Conservation (phyloP, 2,113 vertebrate species). For the Brachirus orientalis region DNA sequence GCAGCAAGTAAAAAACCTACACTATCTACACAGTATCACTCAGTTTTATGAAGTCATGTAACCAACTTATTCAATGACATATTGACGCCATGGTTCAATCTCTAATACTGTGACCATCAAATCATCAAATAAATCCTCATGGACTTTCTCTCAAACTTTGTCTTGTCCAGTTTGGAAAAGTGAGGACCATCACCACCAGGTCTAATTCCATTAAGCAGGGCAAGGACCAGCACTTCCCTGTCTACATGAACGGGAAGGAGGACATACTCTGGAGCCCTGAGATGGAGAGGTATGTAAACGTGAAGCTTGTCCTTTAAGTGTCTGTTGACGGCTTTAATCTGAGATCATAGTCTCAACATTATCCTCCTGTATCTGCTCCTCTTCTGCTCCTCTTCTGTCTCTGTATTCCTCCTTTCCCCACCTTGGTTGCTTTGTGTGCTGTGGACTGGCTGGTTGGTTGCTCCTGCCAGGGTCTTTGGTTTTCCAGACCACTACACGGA, state of each 20-base stretch:
- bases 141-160: background rate
- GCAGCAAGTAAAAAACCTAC: background rate
- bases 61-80: too few species aligned
- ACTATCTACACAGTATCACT: too few species aligned
- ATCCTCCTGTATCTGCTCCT: conserved; percentile 15
- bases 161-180: conserved; percentile 91
- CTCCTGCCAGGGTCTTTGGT: conserved; percentile 86
- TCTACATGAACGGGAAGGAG: conserved; percentile 98
- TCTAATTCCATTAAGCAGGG: conserved; percentile 99
- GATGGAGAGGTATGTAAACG: conserved; percentile 92
- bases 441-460: conserved; percentile 1
- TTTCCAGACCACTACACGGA: conserved; percentile 99
- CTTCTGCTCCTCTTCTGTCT: background rate
- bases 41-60: background rate
- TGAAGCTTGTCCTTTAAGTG: too few species aligned
- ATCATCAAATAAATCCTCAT: background rate
- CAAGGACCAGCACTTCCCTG: conserved; percentile 99
- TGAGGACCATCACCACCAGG: conserved; percentile 97
- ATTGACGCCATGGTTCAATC: too few species aligned
- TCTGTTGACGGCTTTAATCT: background rate
- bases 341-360: conserved; percentile 12
- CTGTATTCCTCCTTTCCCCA: background rate
- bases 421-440: background rate
- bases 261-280: conserved; percentile 99
- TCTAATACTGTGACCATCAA: background rate